phyloP scores from a whole-genome alignment of 2,797 vertebrate genomes.

The Odontamblyopus lacepedii region DNA sequence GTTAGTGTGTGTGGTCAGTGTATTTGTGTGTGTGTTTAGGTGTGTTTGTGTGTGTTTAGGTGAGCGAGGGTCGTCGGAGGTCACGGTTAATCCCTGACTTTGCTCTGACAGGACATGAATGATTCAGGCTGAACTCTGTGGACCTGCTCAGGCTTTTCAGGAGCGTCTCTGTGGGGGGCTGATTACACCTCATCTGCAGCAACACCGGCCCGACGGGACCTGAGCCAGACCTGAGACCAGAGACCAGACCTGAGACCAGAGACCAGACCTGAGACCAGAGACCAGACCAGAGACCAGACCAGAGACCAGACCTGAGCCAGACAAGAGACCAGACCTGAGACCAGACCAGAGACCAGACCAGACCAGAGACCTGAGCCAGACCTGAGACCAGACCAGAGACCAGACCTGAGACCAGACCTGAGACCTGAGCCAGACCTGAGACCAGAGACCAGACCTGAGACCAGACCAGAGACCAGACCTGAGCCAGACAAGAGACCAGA shows the following conservation, averaged over 20 bases:
- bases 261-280: too few relatives aligned
- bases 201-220: not conserved
- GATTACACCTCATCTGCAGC: constrained; percentile 52
- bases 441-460: not conserved
- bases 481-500: not conserved
- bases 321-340: too few relatives aligned
- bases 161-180: constrained; percentile 59
- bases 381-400: too few relatives aligned
- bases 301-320: not conserved
- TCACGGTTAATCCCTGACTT: constrained; percentile 32
- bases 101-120: constrained; percentile 62
- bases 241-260: not conserved
- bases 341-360: too few relatives aligned
- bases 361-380: too few relatives aligned
- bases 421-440: not conserved
- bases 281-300: too few relatives aligned
- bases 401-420: too few relatives aligned
- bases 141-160: constrained; percentile 52
- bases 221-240: not conserved
- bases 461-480: not conserved
- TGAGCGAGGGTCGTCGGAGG: constrained; percentile 21
- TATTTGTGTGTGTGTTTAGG: too few relatives aligned
- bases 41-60: not conserved
- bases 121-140: constrained; percentile 65
- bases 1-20: too few relatives aligned